phyloP scores from a whole-genome alignment of 1,140 invertebrate genomes.

The Littorina saxatilis region DNA sequence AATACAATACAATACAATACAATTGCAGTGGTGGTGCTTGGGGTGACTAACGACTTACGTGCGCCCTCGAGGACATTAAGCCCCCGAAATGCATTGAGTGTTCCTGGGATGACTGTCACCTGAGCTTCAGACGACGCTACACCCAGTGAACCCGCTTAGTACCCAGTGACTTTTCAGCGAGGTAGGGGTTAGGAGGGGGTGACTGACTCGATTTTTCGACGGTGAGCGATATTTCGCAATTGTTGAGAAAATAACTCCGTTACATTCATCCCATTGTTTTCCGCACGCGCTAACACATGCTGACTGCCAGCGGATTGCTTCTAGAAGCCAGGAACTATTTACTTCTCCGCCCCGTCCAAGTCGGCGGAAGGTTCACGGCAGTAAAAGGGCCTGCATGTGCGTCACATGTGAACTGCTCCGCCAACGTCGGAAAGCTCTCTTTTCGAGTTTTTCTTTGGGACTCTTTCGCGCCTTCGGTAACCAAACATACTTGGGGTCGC shows the following conservation, averaged over 20 bases:
- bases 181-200: no score
- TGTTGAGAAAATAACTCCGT: background rate
- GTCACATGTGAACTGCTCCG: slow-evolving; percentile 1
- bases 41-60: no score
- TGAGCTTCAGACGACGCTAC: background rate
- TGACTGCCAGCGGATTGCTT: background rate
- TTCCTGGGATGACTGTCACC: no score
- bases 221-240: slow-evolving; percentile 26
- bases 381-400: slow-evolving; percentile 13
- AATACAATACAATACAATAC: no score
- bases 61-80: no score
- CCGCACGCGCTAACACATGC: slow-evolving; percentile 31
- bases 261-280: slow-evolving; percentile 36
- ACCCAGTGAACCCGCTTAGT: background rate
- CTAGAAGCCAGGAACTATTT: slow-evolving; percentile 19
- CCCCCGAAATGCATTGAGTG: no score
- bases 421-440: background rate
- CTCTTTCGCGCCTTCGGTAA: slow-evolving; percentile 21
- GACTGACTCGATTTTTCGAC: background rate
- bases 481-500: slow-evolving; percentile 1
- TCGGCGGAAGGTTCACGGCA: slow-evolving; percentile 2
- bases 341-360: slow-evolving; percentile 8
- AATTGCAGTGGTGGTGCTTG: no score
- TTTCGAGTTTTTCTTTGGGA: slow-evolving; percentile 5
- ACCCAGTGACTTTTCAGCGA: background rate